Base-by-base conservation (phyloP, 2,797 vertebrate species). In the Sternarchorhynchus goeldii region DNA sequence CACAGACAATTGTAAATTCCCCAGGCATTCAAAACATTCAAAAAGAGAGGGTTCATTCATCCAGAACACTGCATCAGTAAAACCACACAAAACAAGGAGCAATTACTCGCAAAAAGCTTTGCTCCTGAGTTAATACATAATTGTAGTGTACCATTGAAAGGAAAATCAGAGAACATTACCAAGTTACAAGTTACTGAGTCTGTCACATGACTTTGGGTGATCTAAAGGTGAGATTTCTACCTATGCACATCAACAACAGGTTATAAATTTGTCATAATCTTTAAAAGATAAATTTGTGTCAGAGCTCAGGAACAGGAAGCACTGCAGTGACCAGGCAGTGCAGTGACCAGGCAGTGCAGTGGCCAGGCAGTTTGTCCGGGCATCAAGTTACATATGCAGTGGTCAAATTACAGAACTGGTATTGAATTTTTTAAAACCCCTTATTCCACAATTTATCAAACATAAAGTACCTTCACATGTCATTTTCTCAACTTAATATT, bases 41-140 rank as follows among this genome's bases (percentile, higher is more conserved):
- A 12, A 36, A 5, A 58, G 25, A 71, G 60, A 20, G 7, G 1
- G 14, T 45, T 17, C 20, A 55, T 57, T 78, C 55, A 69, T 45
- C 78, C 62, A 57, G 75, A 81, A 78, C 60, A 75, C 65, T 34
- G 67, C 20, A 62, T 45, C 32, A 63, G 6, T 21, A 57, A 75
- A 78, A 71, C 25, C 17, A 16, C 20, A 65, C 18, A n/a, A 70
- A 77, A 78, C 45, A 74, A n/a, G 29, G n/a, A 64, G 70, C 69
- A 69, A 79, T 79, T 79, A 75, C 64, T 31, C 69, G 78, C 29
- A 70, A 66, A 67, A 60, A 25, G 8, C 79, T 75, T 25, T 67
- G 45, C 55, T 55, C 59, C 65, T 4, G 25, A 68, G 78, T 81
- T 83, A 81, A 83, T 81, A 34, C 53, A 5, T 81, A 68, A 81